phyloP scores from a whole-genome alignment of 2,797 vertebrate species.

The Nasua narica region DNA sequence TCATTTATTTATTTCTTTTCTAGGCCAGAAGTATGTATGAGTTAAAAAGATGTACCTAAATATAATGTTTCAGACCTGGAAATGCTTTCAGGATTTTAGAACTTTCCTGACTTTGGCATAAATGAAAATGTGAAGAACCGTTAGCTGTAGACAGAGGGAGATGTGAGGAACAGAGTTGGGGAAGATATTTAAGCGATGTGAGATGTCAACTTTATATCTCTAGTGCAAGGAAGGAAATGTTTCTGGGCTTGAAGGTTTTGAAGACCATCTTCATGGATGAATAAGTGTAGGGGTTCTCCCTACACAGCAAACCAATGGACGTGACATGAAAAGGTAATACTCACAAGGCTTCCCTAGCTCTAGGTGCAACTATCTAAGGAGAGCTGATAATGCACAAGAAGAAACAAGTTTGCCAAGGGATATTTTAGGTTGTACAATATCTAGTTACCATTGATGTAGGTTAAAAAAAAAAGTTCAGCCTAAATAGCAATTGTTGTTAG shows the following conservation, averaged over 20 bases:
- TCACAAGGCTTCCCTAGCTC: not conserved
- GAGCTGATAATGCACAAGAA: not conserved
- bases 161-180: not conserved
- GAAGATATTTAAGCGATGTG: not conserved
- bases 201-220: not conserved
- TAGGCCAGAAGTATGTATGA: not conserved
- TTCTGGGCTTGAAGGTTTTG: not conserved
- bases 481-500: not conserved
- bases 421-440: not conserved
- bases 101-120: not conserved
- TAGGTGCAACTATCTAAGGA: not conserved
- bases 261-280: not conserved
- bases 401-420: not conserved
- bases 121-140: not conserved
- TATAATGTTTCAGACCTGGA: not conserved
- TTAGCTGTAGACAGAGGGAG: not conserved
- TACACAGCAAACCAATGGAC: not conserved
- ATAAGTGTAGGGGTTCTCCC: rapidly evolving
- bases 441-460: not conserved
- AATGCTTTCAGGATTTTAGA: not conserved
- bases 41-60: not conserved
- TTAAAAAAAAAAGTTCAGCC: not conserved
- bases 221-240: not conserved
- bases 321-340: not conserved
- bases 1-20: not conserved